These are phyloP conservation scores for Macropodus opercularis DNA, from an alignment of 2,797 vertebrate species.

Conservation along the genomic window DNA sequence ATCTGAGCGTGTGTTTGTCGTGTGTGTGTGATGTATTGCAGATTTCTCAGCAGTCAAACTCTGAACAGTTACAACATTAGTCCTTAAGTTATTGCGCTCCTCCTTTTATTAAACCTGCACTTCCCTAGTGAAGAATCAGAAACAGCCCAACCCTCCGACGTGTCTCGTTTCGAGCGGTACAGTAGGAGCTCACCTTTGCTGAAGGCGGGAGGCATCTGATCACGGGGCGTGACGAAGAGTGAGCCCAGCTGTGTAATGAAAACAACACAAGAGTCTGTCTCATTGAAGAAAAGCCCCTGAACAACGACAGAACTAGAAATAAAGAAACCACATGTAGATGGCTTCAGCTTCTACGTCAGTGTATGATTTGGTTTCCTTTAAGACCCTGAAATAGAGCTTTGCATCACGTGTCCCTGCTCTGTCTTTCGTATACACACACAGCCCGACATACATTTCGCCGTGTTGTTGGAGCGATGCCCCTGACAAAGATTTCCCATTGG, in stretches of 20 bases:
- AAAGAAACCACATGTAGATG: no score
- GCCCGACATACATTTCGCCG: slow-evolving; percentile 6
- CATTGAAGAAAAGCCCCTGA: background rate
- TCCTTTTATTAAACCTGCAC: no score
- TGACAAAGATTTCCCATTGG: slow-evolving; percentile 66
- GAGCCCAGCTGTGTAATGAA: no score
- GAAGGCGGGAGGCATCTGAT: background rate
- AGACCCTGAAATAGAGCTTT: slow-evolving; percentile 27
- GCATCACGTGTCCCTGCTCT: slow-evolving; percentile 25
- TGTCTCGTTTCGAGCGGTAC: no score
- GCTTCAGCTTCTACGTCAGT: slow-evolving; percentile 1
- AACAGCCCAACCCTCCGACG: no score
- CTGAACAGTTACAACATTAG: slow-evolving; percentile 20
- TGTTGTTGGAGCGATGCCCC: slow-evolving; percentile 51
- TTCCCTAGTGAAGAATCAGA: no score
- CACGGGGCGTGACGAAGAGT: no score
- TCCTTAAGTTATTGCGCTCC: accelerated
- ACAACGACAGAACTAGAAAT: no score
- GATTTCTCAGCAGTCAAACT: slow-evolving; percentile 35
- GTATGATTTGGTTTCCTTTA: background rate
- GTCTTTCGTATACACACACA: slow-evolving; percentile 14
- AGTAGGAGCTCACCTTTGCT: background rate
- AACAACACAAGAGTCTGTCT: background rate
- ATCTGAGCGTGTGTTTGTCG: slow-evolving; percentile 3
- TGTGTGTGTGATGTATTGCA: slow-evolving; percentile 22